These are phyloP conservation scores for Seira ritae DNA, from an alignment of 2,888 invertebrate genomes.

Conservation along the genomic window DNA sequence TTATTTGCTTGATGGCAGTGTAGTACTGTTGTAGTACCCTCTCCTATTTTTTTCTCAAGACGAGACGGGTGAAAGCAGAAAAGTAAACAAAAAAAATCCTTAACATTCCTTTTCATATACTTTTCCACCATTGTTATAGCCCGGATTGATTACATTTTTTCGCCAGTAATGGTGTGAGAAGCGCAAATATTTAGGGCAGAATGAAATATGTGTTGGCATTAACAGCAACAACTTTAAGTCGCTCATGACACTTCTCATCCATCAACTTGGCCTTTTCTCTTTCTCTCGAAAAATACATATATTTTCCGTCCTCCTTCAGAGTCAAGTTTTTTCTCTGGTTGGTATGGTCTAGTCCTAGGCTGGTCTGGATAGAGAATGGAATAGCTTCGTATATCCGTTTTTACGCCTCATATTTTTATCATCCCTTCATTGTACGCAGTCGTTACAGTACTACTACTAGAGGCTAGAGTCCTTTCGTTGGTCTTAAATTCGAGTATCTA, in stretches of 20 bases:
- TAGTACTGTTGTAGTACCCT: no score
- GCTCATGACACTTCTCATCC: constrained; percentile 70
- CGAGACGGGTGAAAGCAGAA: background rate
- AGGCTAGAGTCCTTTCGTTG: background rate
- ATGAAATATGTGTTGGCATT: constrained; percentile 71
- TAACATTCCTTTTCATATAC: background rate
- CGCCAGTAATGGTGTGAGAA: constrained; percentile 61
- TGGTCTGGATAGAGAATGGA: background rate
- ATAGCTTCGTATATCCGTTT: background rate
- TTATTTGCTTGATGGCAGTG: no score
- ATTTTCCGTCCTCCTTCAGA: no score
- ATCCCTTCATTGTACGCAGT: no score
- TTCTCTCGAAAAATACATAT: constrained; percentile 7
- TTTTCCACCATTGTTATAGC: background rate
- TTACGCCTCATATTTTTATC: no score
- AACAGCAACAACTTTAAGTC: constrained; percentile 71
- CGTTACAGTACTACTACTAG: background rate
- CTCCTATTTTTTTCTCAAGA: background rate
- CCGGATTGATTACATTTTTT: constrained; percentile 67
- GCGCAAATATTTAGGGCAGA: constrained; percentile 70
- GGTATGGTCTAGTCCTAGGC: background rate
- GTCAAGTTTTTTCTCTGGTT: no score
- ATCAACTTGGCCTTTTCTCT: constrained; percentile 63
- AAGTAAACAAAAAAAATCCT: constrained; percentile 8
- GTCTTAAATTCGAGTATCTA: background rate